Evolutionary conservation across 2,888 invertebrate species (phyloP).

Genomic region (Ptycholaimellus sp.): DNA sequence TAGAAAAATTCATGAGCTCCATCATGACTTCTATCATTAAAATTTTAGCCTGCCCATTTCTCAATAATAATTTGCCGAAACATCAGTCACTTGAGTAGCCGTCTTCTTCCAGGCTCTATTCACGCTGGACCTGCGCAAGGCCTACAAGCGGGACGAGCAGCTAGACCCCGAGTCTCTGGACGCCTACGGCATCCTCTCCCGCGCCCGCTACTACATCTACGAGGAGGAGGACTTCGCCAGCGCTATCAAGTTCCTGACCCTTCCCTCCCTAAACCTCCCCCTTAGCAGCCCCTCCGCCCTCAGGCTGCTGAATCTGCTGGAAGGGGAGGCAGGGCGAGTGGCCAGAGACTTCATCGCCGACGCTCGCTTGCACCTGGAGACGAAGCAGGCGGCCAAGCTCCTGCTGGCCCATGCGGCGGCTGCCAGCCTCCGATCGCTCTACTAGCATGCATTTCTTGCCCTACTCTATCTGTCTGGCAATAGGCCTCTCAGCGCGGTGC

Average conservation of each 20-base stretch:
- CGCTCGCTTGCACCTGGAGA: constrained; percentile 55
- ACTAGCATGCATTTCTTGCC: no score
- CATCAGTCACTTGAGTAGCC: no score
- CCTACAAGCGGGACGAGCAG: constrained; percentile 47
- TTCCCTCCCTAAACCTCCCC: no score
- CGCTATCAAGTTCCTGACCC: constrained; percentile 51
- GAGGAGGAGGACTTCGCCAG: constrained; percentile 53
- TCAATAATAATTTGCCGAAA: no score
- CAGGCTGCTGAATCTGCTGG: constrained; percentile 41
- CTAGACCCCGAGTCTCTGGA: constrained; percentile 34
- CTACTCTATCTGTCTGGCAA: no score
- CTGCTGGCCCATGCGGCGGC: constrained; percentile 67
- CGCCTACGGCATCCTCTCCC: constrained; percentile 64
- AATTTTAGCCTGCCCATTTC: no score
- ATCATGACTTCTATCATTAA: no score
- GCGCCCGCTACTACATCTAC: constrained; percentile 68
- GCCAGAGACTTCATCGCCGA: constrained; percentile 67
- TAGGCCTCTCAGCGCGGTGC: no score
- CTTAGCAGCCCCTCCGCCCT: background rate
- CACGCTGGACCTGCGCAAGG: constrained; percentile 32
- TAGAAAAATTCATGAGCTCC: no score
- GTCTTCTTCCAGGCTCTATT: constrained; percentile 70
- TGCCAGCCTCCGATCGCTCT: constrained; percentile 28
- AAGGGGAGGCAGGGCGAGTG: constrained; percentile 61
- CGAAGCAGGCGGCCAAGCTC: constrained; percentile 59